Base-by-base conservation (phyloP, 2,113 vertebrate species). In the Hydrochoerus hydrochaeris region DNA sequence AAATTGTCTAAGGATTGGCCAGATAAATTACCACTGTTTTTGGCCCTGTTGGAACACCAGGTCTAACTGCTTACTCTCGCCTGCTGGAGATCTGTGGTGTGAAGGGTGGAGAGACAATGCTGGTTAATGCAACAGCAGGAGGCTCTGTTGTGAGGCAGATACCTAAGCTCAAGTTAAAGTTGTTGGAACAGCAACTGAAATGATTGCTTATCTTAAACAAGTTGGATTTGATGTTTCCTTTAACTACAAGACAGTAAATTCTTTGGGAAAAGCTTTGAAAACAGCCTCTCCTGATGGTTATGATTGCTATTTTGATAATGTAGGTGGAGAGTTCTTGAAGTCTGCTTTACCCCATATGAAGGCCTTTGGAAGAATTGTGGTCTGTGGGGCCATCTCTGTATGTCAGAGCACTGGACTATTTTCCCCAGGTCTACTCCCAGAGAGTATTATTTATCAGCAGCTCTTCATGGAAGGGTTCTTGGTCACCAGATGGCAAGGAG, bases 221-320 rank as follows among this genome's bases (percentile, higher is more conserved):
- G 90, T 99, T 91, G 99, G 99, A 91, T 99, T 99, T 93, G 99
- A 99, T 83, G 98, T 98, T 97, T 99, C 92, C 85, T 99, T 99
- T 98, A 99, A 99, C 98, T 99, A 99, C 95, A 99, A 99, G 98
- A 99, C 98, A 0, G 97, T 99, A 2, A 3, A 75, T 0, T 99
- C 99, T 54, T 97, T 99, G 97, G 99, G 99, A 94, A 98, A 99
- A 97, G 97, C 99, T 0, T 97, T 99, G 98, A 98, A 4, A 88
- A 98, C 98, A 54, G 99, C 99, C 9, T 99, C 99, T 90, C 99
- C 99, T 0, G 98, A 98, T 6, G 99, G 99, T 96, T 99, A 99
- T 0, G 98, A 99, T 98, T 99, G 99, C 96, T 99, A 98, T 96
- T 99, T 99, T 98, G 99, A 99, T 86, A 99, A 99, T 20, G 99